Percentiles rank a stretch among this genome's conserved stretches.
Conservation (phyloP, 2,888 invertebrate genomes). For the Heliconius hortense region DNA sequence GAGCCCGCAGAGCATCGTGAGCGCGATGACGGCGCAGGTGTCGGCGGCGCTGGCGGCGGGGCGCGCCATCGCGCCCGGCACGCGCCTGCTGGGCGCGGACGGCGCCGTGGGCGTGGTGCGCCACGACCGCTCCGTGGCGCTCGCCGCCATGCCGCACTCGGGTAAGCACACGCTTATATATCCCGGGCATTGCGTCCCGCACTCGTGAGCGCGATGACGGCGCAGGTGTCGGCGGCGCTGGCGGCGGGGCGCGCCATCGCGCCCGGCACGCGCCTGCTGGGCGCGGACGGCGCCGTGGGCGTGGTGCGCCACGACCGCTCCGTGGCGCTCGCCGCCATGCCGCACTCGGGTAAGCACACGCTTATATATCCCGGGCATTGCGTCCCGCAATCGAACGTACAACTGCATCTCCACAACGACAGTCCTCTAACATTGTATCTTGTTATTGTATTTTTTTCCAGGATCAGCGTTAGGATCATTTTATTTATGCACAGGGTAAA, state of each 20-base stretch:
- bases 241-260: constrained; percentile 82
- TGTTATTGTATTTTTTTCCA: too few species aligned
- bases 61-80: constrained; percentile 78
- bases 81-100: constrained; percentile 81
- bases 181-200: too few species aligned
- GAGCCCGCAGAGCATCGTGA: constrained; percentile 65
- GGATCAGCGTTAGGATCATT: too few species aligned
- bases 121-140: constrained; percentile 82
- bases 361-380: too few species aligned
- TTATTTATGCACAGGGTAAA: too few species aligned
- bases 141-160: constrained; percentile 77
- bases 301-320: constrained; percentile 85
- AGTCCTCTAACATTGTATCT: too few species aligned
- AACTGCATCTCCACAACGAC: too few species aligned
- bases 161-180: too few species aligned
- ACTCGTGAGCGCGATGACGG: constrained; percentile 79
- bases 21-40: constrained; percentile 84
- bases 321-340: constrained; percentile 80
- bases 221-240: constrained; percentile 84
- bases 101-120: constrained; percentile 86
- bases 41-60: constrained; percentile 82
- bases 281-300: constrained; percentile 84
- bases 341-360: constrained; percentile 66
- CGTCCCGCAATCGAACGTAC: too few species aligned
- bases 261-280: constrained; percentile 77